Conservation (phyloP, 2,113 vertebrate species). For the Edolisoma coerulescens region DNA sequence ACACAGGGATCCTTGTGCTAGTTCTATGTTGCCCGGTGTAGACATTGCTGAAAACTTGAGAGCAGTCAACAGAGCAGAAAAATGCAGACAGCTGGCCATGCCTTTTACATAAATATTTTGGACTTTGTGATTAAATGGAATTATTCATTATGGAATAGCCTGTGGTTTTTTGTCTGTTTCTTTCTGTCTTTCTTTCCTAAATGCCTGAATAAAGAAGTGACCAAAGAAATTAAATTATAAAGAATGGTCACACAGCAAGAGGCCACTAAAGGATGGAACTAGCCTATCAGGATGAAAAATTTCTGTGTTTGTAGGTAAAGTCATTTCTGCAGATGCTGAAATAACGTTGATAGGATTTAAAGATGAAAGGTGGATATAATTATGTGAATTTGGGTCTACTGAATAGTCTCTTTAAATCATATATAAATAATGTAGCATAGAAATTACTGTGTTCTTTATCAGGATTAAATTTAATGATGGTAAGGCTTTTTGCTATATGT, state of each 20-base stretch:
- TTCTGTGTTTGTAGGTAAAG: not conserved
- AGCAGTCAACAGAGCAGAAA: not conserved
- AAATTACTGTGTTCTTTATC: not conserved
- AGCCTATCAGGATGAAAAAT: not conserved
- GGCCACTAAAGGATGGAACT: not conserved
- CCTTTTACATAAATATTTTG: not conserved
- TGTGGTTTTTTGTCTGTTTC: not conserved
- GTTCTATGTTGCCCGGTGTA: accelerated
- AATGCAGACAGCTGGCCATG: not conserved
- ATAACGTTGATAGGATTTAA: not conserved
- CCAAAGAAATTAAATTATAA: not conserved
- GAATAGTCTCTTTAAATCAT: not conserved
- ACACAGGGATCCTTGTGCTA: not conserved
- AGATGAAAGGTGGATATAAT: not conserved
- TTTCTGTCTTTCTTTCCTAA: not conserved
- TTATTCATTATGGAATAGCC: not conserved
- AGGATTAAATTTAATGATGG: not conserved
- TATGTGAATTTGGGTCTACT: not conserved
- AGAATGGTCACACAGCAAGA: not conserved
- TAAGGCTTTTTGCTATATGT: not conserved
- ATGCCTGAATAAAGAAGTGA: not conserved
- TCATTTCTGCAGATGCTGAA: not conserved
- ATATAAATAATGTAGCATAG: not conserved
- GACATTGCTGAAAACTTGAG: not conserved
- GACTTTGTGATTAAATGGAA: not conserved